Base-by-base conservation (phyloP, 2,888 invertebrate species). In the Sclerodermus sp. region DNA sequence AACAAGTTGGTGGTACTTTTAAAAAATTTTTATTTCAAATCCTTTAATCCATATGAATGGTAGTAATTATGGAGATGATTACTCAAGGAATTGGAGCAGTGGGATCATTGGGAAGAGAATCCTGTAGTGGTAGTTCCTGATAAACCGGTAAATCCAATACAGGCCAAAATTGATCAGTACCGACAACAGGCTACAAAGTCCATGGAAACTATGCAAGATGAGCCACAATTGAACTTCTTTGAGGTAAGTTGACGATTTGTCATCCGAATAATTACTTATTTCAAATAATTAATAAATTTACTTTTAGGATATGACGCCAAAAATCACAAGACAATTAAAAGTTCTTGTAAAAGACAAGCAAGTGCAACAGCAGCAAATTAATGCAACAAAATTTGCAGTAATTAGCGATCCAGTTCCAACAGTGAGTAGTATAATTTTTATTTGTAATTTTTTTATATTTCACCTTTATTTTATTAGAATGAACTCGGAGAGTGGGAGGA, bases 121-220 rank as follows among this genome's bases (percentile, higher is more conserved):
- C 80, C 80, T 6, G 77, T 79, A 1, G 71, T 71, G 14, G 71
- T 76, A 15, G 66, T 76, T 2, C 57, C 76, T 18, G 69, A 75
- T 40, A 77, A 74, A 52, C 80, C 81, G 5, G 49, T 67, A 3
- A 77, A 71, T 58, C 80, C 81, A 1, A 79, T 86, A 18, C 84
- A 85, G 63, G 84, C 85, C 60, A 85, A 86, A 66, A 87, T 87
- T 43, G 85, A 87, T 48, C 80, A 82, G 51, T 87, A 87, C 64
- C 68, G 84, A 32, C 84, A 84, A 57, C 82, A 83, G 50, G 77
- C 82, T 45, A 77, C 78, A 1, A 79, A 80, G 55, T 71, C 78
- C 31, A 68, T 76, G 13, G 77, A 79, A 36, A 67, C 76, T 2
- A 36, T 47, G 36, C 78, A 82, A 42, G 71, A 77, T 10, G 82